Percentiles rank a stretch among this genome's conserved stretches.
These are phyloP conservation scores for Phyllostomus hastatus DNA, from an alignment of 2,113 vertebrate species.

Conservation along the genomic window DNA sequence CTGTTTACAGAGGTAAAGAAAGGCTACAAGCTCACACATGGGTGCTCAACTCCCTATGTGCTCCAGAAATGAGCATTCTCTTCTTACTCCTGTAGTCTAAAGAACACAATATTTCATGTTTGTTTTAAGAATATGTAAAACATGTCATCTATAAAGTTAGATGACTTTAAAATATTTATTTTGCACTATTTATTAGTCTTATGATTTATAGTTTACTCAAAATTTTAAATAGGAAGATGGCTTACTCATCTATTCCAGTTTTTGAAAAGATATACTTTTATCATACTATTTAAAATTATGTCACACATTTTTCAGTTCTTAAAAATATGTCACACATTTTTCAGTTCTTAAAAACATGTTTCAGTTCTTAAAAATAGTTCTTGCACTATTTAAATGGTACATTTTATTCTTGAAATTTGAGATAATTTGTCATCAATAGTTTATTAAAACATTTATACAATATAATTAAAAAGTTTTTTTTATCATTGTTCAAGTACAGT, in stretches of 20 bases:
- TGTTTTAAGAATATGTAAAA: background rate
- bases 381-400: background rate
- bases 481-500: too few species aligned
- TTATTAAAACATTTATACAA: background rate
- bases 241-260: background rate
- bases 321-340: background rate
- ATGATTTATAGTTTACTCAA: background rate
- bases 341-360: background rate
- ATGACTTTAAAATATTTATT: background rate
- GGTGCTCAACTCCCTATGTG: too few species aligned
- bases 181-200: background rate
- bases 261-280: background rate
- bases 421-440: background rate
- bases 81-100: background rate
- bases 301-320: background rate
- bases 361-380: too few species aligned
- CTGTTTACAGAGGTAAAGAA: too few species aligned
- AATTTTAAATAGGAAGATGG: background rate
- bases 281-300: background rate
- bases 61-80: background rate
- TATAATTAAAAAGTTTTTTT: background rate
- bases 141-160: background rate
- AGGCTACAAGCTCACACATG: rapidly evolving
- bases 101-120: background rate
- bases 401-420: background rate